A percentile compares a stretch with the other conserved stretches of the same genome.
Evolutionary conservation across 2,797 vertebrate species (phyloP).

Genomic region (Remorina albescens): DNA sequence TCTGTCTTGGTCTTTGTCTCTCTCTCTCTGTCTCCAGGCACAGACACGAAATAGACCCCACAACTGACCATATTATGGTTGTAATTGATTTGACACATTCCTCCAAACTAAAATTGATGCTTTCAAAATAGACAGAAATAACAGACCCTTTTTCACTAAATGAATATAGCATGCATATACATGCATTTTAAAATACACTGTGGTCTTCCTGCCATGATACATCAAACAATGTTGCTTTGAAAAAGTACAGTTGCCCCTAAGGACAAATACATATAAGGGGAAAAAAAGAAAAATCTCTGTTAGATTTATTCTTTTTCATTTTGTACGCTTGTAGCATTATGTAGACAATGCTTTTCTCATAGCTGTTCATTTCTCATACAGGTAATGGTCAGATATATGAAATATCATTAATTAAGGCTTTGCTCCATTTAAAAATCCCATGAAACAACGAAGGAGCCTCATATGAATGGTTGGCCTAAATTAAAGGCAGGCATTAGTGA

Average conservation of each 20-base stretch:
- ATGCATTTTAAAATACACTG: neutral
- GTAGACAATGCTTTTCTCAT: too few relatives aligned
- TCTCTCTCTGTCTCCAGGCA: neutral
- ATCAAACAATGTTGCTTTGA: neutral
- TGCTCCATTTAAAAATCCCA: neutral
- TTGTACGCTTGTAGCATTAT: neutral
- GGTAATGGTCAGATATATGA: neutral
- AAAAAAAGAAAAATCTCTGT: neutral
- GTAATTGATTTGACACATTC: slow-evolving; percentile 16
- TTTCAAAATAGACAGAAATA: neutral
- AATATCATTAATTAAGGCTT: neutral
- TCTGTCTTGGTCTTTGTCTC: neutral
- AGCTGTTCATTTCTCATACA: too few relatives aligned
- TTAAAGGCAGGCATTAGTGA: neutral
- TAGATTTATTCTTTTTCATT: neutral
- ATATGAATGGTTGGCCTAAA: neutral
- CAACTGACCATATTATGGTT: neutral
- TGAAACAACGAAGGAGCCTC: neutral
- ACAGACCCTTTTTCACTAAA: neutral
- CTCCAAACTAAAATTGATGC: neutral
- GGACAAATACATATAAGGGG: neutral
- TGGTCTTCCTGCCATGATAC: neutral
- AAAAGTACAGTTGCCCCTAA: neutral
- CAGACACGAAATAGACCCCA: neutral
- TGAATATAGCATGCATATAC: neutral